These are phyloP conservation scores for Eucidaris tribuloides DNA, from an alignment of 35 echinoderm and acorn worm species.

Conservation along the genomic window DNA sequence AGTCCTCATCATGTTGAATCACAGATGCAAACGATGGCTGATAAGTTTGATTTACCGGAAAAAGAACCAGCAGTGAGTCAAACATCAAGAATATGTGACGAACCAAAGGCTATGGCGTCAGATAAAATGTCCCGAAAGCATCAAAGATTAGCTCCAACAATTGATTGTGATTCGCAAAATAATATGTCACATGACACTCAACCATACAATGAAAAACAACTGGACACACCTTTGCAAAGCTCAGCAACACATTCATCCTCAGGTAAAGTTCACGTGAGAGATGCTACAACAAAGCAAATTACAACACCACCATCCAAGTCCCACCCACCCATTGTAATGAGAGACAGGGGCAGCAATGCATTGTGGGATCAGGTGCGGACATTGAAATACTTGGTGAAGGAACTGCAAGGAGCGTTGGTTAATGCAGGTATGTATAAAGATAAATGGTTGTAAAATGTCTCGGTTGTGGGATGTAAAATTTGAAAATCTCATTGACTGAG, in stretches of 20 bases:
- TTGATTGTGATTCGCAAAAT: background rate
- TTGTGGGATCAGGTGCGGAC: constrained; percentile 42
- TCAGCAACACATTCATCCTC: background rate
- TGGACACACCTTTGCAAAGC: background rate
- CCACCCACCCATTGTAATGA: background rate
- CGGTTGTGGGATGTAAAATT: no score
- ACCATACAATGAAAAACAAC: background rate
- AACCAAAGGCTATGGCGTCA: no score
- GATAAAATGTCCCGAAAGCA: no score
- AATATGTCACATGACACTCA: background rate
- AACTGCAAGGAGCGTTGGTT: background rate
- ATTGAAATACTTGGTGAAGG: constrained; percentile 24
- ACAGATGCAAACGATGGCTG: constrained; percentile 1
- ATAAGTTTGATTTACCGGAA: no score
- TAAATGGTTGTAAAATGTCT: no score
- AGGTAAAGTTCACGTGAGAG: background rate
- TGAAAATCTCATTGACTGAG: no score
- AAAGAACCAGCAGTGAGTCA: no score
- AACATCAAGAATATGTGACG: no score
- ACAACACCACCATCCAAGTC: constrained; percentile 1
- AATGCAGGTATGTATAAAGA: no score
- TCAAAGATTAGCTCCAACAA: background rate
- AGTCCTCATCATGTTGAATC: background rate
- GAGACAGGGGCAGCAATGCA: constrained; percentile 6
- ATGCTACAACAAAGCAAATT: background rate